A percentile compares a stretch with the other conserved stretches of the same genome.
Conservation (phyloP, 2,113 vertebrate species). For the Chelonoidis abingdonii region DNA sequence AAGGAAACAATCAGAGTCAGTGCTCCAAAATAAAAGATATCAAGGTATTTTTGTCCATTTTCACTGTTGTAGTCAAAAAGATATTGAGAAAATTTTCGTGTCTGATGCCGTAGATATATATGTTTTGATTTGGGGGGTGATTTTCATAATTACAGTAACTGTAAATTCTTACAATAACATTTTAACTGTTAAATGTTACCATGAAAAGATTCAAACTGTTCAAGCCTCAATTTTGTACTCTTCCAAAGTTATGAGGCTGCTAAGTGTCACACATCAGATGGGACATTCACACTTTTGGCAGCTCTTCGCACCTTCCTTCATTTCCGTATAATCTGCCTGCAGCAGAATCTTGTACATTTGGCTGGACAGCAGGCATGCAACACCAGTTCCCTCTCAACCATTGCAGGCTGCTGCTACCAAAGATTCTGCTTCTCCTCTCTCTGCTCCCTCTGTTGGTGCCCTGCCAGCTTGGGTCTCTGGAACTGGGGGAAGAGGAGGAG, state of each 20-base stretch:
- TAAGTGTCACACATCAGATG: neutral
- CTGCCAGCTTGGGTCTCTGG: neutral
- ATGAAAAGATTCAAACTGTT: neutral
- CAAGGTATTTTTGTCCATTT: constrained; percentile 63
- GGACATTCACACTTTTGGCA: neutral
- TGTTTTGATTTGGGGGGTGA: neutral
- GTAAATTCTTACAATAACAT: neutral
- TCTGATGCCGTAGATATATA: neutral
- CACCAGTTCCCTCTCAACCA: neutral
- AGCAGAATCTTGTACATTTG: neutral
- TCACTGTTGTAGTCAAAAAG: neutral
- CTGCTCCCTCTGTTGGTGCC: neutral
- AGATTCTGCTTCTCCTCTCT: neutral
- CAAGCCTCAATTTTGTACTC: neutral
- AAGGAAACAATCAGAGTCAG: constrained; percentile 44
- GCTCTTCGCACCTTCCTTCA: neutral
- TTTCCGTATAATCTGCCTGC: neutral
- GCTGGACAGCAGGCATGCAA: neutral
- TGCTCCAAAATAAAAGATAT: constrained; percentile 15
- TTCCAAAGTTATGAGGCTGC: neutral
- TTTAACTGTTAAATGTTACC: neutral
- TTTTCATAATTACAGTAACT: neutral
- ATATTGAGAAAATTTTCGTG: neutral
- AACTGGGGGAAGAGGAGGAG: neutral
- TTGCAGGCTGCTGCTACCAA: neutral